Evolutionary conservation across 1,140 invertebrate species (phyloP), one percentile per base, ranked within the genome.

Genomic region (Dendrolimus kikuchii): DNA sequence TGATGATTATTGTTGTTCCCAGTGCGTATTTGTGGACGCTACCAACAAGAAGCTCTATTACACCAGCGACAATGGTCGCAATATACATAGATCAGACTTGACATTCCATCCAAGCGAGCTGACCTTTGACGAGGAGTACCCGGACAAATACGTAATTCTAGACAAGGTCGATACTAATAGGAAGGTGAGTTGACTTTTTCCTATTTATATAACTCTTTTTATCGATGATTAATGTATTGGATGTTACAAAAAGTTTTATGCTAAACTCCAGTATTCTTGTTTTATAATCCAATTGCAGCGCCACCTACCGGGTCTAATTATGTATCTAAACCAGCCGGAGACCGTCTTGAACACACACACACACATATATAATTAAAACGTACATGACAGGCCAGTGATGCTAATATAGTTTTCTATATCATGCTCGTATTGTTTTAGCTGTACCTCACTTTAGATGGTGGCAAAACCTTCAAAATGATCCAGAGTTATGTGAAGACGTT

Each of bases 1-100:
- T 38, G 38, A 43, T 51, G 6, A 43, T 55, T 38, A 59, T 64
- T 63, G 59, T 57, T 59, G 42, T 58, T 45, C 60, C 44, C 61
- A 97, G 95, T 95, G 94, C 85, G 90, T 97, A 4, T 97, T 97
- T 81, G 91, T 93, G 40, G 96, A 97, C 81, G 90, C 92, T 7
- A 86, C 88, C 9, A 92, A 96, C 75, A 93, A 93, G 68, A 89
- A 92, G 53, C 87, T 97, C 6, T 97, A 93, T 72, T 91, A 93
- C 38, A 96, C 95, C 1, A 86, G 72, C 23, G 89, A 97, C 77
- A 92, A 92, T 88, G 95, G 94, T 0, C 75, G 80, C 44, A 91
- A 84, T 7, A 92, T 97, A 59, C 81, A 78, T 39, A 87, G 85
- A 49, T 76, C 89, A 2, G 73, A 89, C 44, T 71, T 97, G 10